Base-by-base conservation (phyloP, 2,113 vertebrate species). In the Alethe castanea region DNA sequence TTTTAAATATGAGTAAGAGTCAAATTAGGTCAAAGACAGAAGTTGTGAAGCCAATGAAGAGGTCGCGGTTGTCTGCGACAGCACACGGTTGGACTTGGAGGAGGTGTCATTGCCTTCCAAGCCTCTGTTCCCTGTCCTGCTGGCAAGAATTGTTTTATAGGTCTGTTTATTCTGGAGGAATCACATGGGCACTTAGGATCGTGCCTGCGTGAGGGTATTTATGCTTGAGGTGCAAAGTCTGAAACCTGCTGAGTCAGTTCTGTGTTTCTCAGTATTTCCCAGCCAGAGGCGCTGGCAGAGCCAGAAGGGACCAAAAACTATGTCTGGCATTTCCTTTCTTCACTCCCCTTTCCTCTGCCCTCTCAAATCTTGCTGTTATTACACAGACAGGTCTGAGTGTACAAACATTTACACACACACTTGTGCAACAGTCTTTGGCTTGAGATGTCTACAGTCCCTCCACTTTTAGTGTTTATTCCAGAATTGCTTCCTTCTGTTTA, bases 321-420 rank as follows among this genome's bases (percentile, higher is more conserved):
- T 31, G 26, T 54, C 40, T 74, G 60, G 28, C 36, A 35, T 94
- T 95, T 93, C 70, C 57, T 48, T 80, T 85, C 40, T 31, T 82
- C 47, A 40, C 38, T 31, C 25, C 9, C 6, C 28, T 73, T 70
- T 61, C 33, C 66, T 80, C 62, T 85, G 36, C 25, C 42, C 54
- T 85, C 57, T 71, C 61, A 50, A 54, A 25, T 59, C 26, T 25
- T 67, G 24, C n/a, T 54, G 38, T 6, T 44, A 8, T 29, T 73
- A 6, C 69, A 56, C 36, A 73, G 35, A 5, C 11, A 56, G 33
- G 38, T 78, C 38, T 47, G 33, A 36, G 48, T 17, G 33, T 64
- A 24, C 29, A 45, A 29, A 19, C 1, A 1, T 74, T 74, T 25
- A 18, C 17, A 28, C n/a, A 25, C 11, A 19, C 14, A 7, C 12